These are phyloP conservation scores for Protomyctophum bolini DNA, from an alignment of 2,113 vertebrate species.

Conservation along the genomic window DNA sequence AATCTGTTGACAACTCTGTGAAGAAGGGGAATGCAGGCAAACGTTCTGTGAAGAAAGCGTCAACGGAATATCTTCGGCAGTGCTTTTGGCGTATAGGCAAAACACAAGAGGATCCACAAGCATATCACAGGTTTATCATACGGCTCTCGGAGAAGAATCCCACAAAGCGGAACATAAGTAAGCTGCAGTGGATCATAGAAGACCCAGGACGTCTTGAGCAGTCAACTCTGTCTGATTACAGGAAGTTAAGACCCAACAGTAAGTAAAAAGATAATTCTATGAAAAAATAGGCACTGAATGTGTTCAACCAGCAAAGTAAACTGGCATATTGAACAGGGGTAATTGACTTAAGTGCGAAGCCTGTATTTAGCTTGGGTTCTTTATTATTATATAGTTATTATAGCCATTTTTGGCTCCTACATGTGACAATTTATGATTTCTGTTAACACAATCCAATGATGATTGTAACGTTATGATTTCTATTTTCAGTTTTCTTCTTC, in stretches of 20 bases:
- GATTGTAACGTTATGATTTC: too few species aligned
- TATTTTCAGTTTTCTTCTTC: too few species aligned
- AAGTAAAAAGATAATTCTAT: conserved; percentile 24
- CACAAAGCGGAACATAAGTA: conserved; percentile 73
- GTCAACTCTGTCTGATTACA: conserved; percentile 4
- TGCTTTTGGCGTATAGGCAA: conserved; percentile 78
- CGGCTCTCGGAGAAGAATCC: conserved; percentile 70
- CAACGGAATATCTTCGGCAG: conserved; percentile 66
- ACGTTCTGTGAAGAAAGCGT: conserved; percentile 40
- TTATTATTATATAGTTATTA: too few species aligned
- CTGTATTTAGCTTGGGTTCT: too few species aligned
- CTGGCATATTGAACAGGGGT: conserved; percentile 44
- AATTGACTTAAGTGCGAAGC: too few species aligned
- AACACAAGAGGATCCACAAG: conserved; percentile 56
- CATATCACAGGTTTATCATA: conserved; percentile 66
- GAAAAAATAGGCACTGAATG: conserved; percentile 19
- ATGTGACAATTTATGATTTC: too few species aligned
- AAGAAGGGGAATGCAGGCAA: conserved; percentile 62
- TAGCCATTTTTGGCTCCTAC: too few species aligned
- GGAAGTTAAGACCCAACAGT: conserved; percentile 58
- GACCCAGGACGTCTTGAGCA: conserved; percentile 68
- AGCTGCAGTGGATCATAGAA: conserved; percentile 76
- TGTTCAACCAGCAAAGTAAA: conserved; percentile 55
- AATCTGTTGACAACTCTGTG: conserved; percentile 15
- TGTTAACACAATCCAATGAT: too few species aligned